phyloP scores from a whole-genome alignment of 2,113 vertebrate species.

The Eptesicus fuscus region DNA sequence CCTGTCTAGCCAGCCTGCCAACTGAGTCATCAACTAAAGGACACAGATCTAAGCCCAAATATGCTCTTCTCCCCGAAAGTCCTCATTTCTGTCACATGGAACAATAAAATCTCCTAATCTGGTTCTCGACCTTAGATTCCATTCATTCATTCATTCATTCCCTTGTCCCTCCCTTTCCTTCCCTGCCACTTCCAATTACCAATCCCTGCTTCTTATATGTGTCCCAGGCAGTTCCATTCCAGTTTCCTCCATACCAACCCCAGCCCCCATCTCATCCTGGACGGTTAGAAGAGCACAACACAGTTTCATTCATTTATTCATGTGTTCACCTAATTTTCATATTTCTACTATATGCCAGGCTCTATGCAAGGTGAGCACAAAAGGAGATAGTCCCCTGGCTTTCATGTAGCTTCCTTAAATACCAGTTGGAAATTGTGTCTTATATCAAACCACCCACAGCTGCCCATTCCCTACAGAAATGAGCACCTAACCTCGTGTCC shows the following conservation, averaged over 20 bases:
- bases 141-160: neutral
- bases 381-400: neutral
- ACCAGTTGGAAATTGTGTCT: neutral
- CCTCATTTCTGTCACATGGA: neutral
- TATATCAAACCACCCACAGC: neutral
- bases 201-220: neutral
- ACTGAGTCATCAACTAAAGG: neutral
- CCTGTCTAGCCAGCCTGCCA: neutral
- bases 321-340: neutral
- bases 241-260: neutral
- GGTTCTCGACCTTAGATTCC: neutral
- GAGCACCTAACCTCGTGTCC: neutral
- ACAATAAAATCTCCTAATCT: neutral
- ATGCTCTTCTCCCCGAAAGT: neutral
- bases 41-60: neutral
- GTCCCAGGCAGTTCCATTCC: neutral
- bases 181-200: neutral
- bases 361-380: neutral
- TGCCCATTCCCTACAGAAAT: neutral
- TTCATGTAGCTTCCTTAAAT: neutral
- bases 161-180: neutral
- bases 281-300: neutral
- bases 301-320: neutral
- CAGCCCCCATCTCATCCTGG: neutral
- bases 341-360: neutral